Base-by-base conservation (phyloP, 1,140 invertebrate genomes). In the Triops cancriformis region DNA sequence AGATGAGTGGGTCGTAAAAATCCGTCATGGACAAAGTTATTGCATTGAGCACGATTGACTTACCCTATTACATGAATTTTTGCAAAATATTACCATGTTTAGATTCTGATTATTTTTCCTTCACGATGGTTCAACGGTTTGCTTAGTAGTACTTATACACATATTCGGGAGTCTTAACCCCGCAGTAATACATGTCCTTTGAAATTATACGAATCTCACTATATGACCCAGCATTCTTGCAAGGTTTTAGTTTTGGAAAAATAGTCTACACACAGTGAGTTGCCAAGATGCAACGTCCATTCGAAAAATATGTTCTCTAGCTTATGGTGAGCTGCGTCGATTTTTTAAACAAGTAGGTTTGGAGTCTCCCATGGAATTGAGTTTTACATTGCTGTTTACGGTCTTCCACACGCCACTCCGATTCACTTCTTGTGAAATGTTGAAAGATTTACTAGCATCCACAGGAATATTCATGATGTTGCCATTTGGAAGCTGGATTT, bases 371-470 rank as follows among this genome's bases (percentile, higher is more conserved):
- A 43, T 26, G 27, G 18, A 37, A 78, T 73, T 45, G 26, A 73
- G 72, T 23, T 73, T 41, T 42, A 89, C 90, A 75, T 83, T 85
- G 79, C 88, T 87, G 81, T 95, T 95, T 18, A 98, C 93, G 84
- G 95, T 94, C 82, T 96, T 93, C 96, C 96, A 98, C 81, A 98
- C 93, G 27, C 93, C 93, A 37, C 92, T 94, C 83, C 95, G 94
- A 83, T 95, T 94, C 26, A 98, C 91, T 85, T 97, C 95, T 84
- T 97, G 94, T 23, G 93, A 92, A 82, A 97, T 96, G 86, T 97
- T 97, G 80, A 96, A 94, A 11, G 78, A 26, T n/a, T 72, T 79
- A 12, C 27, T 73, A 12, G 41, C 23, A 18, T 78, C 77, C 14
- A 78, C 74, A 11, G 78, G 78, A 73, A 79, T 96, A 84, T 95